Percentiles rank a stretch among this genome's conserved stretches.
Evolutionary conservation across 1,140 invertebrate genomes (phyloP).

Genomic region (Melanaphis sacchari): DNA sequence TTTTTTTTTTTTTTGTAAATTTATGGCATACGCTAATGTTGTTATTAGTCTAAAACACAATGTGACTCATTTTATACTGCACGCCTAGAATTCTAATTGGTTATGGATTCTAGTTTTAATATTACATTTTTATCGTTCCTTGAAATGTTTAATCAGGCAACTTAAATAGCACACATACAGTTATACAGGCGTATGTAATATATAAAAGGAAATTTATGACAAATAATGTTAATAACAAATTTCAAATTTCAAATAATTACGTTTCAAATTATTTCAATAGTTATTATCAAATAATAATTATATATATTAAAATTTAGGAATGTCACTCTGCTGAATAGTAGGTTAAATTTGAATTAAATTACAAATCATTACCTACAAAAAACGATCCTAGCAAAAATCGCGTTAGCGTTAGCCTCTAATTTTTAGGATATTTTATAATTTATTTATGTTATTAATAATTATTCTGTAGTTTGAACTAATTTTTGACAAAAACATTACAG

Average conservation of each 20-base stretch:
- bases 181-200: neutral
- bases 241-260: no score
- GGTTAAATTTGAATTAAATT: neutral
- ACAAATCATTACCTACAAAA: neutral
- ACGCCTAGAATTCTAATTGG: neutral
- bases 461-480: no score
- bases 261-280: neutral
- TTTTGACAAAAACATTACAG: no score
- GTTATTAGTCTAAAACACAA: neutral
- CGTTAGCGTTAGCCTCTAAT: no score
- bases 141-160: slow-evolving; percentile 10
- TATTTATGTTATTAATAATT: no score
- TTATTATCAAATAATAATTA: neutral
- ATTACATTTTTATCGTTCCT: neutral
- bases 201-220: neutral
- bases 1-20: slow-evolving; percentile 20
- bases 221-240: neutral
- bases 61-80: neutral
- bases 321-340: neutral
- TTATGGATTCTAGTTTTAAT: neutral
- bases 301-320: neutral
- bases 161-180: neutral
- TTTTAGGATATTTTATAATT: no score
- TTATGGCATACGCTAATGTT: neutral
- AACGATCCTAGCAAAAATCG: no score